A percentile compares a stretch with the other conserved stretches of the same genome.
These are phyloP conservation scores for Lepidurus couesii DNA, from an alignment of 1,140 invertebrate species.

Conservation along the genomic window DNA sequence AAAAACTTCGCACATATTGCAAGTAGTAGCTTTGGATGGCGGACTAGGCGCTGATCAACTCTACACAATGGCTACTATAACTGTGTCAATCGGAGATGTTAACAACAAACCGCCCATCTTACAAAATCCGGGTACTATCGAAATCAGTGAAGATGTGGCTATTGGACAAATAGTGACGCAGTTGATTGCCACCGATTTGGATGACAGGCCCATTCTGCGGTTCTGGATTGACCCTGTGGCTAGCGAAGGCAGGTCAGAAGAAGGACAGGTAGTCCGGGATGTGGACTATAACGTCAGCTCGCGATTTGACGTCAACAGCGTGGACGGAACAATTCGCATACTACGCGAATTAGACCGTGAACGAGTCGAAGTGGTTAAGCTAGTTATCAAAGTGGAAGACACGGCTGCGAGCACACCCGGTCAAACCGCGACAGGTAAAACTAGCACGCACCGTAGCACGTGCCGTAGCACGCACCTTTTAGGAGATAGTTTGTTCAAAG, in stretches of 20 bases:
- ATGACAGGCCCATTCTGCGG: slow-evolving; percentile 65
- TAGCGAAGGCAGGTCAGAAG: slow-evolving; percentile 63
- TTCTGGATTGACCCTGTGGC: slow-evolving; percentile 53
- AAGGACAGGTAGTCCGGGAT: slow-evolving; percentile 49
- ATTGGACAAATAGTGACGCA: slow-evolving; percentile 48
- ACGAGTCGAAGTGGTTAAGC: slow-evolving; percentile 67
- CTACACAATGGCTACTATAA: slow-evolving; percentile 54
- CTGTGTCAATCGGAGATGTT: slow-evolving; percentile 80
- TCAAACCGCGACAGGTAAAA: slow-evolving; percentile 63
- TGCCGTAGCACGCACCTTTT: not conserved
- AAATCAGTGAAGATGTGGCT: slow-evolving; percentile 68
- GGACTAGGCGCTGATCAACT: slow-evolving; percentile 71
- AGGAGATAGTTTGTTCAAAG: slow-evolving; percentile 26
- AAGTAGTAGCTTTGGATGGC: slow-evolving; percentile 71
- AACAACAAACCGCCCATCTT: slow-evolving; percentile 83
- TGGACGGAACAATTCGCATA: slow-evolving; percentile 64
- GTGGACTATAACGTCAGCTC: slow-evolving; percentile 65
- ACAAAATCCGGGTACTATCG: slow-evolving; percentile 58
- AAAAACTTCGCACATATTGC: slow-evolving; percentile 50
- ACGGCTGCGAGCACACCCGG: slow-evolving; percentile 64
- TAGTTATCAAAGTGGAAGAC: slow-evolving; percentile 75
- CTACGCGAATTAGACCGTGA: slow-evolving; percentile 71
- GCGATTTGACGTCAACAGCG: slow-evolving; percentile 65
- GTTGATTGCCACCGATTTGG: slow-evolving; percentile 68
- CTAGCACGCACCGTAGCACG: no score